Evolutionary conservation across 2,888 invertebrate species (phyloP).

Genomic region (Trachelus stipa): DNA sequence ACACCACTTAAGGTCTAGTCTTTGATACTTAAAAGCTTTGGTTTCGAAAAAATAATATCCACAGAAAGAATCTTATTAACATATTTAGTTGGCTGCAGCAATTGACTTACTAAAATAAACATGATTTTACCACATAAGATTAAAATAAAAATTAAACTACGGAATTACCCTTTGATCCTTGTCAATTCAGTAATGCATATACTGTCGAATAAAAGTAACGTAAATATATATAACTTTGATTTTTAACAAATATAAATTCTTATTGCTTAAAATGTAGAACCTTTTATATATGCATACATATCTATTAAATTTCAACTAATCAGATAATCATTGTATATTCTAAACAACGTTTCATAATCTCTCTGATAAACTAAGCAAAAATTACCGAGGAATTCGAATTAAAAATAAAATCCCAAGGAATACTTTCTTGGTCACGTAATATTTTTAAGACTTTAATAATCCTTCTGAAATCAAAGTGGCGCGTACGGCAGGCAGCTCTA

Average conservation of each 20-base stretch:
- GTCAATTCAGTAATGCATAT: not conserved
- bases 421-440: not conserved
- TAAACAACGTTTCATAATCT: not conserved
- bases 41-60: not conserved
- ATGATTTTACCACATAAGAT: not conserved
- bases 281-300: not conserved
- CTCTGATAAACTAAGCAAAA: not conserved
- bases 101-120: not conserved
- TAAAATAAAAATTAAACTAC: not conserved
- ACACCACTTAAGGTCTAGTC: not conserved
- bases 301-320: not conserved
- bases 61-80: not conserved
- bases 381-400: not conserved
- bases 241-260: not conserved
- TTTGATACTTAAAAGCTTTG: not conserved
- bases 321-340: not conserved
- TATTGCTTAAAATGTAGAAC: not conserved
- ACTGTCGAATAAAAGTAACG: not conserved
- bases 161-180: not conserved
- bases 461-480: conserved; percentile 34
- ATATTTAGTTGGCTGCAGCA: not conserved
- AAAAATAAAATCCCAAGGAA: not conserved
- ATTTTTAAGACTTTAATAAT: not conserved
- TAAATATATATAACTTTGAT: not conserved
- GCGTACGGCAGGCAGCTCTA: conserved; percentile 49